phyloP scores from a whole-genome alignment of 2,113 vertebrate species.

The Salvator merianae region DNA sequence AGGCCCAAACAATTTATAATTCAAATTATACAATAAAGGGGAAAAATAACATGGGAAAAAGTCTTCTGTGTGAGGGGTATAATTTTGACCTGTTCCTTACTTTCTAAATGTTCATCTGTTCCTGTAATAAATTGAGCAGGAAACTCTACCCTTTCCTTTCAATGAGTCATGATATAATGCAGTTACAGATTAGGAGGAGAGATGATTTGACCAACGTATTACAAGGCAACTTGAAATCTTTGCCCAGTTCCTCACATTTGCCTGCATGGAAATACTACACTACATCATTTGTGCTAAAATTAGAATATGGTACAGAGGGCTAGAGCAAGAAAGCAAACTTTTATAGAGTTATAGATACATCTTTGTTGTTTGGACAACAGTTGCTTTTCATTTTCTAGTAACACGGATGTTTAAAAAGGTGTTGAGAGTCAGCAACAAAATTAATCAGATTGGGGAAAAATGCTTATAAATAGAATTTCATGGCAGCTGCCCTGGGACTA shows the following conservation, averaged over 20 bases:
- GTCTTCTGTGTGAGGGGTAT: conserved; percentile 60
- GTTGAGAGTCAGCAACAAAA: conserved; percentile 8
- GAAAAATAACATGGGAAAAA: conserved; percentile 69
- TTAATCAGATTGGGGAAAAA: not conserved
- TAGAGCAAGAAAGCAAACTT: conserved; percentile 45
- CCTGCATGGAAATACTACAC: conserved; percentile 41
- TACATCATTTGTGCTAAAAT: conserved; percentile 59
- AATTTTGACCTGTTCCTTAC: conserved; percentile 54
- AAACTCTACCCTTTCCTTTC: conserved; percentile 81
- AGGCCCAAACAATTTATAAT: conserved; percentile 34
- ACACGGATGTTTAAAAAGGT: conserved; percentile 29
- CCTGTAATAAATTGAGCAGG: conserved; percentile 70
- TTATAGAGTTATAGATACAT: not conserved
- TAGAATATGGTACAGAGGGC: conserved; percentile 43
- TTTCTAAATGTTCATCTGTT: conserved; percentile 74
- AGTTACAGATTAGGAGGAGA: conserved; percentile 68
- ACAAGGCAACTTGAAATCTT: conserved; percentile 48
- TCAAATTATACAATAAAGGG: conserved; percentile 38
- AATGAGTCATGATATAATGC: conserved; percentile 75
- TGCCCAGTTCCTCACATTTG: conserved; percentile 59
- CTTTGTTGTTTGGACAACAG: conserved; percentile 26
- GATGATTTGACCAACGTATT: conserved; percentile 54
- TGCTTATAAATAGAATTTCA: not conserved
- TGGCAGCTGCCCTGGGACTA: too few species aligned
- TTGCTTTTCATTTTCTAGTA: not conserved